Conservation (phyloP, 1,140 invertebrate genomes). For the Archivesica marissinica region DNA sequence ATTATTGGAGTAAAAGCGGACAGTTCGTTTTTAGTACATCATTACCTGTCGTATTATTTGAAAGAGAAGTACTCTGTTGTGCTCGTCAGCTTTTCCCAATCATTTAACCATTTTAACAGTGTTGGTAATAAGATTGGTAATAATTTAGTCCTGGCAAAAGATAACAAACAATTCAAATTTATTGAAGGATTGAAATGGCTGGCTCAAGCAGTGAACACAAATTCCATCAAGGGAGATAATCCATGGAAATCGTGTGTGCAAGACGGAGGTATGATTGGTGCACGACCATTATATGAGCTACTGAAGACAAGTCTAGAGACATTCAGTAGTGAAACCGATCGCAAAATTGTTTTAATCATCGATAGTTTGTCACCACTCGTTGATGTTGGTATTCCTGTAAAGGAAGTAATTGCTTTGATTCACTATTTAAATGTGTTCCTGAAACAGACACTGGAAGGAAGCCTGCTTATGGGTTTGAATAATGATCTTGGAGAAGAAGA, state of each 20-base stretch:
- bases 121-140: conserved; percentile 73
- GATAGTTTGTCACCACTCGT: conserved; percentile 70
- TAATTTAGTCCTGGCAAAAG: conserved; percentile 64
- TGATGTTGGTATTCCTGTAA: conserved; percentile 61
- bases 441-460: conserved; percentile 27
- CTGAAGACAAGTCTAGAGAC: neutral
- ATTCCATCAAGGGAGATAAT: neutral
- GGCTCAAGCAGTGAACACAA: conserved; percentile 38
- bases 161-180: conserved; percentile 66
- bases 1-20: conserved; percentile 63
- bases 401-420: conserved; percentile 60
- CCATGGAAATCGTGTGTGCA: neutral
- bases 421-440: conserved; percentile 55
- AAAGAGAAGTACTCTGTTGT: conserved; percentile 64
- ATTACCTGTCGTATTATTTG: conserved; percentile 64
- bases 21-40: conserved; percentile 70
- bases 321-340: neutral
- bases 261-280: neutral
- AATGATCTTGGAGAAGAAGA: conserved; percentile 62
- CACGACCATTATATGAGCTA: neutral
- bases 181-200: conserved; percentile 72
- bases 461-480: conserved; percentile 54
- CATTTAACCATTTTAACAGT: conserved; percentile 72
- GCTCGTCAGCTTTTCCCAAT: conserved; percentile 67
- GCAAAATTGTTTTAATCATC: conserved; percentile 64